phyloP scores from a whole-genome alignment of 2,888 invertebrate genomes.

The Mamestra brassicae region DNA sequence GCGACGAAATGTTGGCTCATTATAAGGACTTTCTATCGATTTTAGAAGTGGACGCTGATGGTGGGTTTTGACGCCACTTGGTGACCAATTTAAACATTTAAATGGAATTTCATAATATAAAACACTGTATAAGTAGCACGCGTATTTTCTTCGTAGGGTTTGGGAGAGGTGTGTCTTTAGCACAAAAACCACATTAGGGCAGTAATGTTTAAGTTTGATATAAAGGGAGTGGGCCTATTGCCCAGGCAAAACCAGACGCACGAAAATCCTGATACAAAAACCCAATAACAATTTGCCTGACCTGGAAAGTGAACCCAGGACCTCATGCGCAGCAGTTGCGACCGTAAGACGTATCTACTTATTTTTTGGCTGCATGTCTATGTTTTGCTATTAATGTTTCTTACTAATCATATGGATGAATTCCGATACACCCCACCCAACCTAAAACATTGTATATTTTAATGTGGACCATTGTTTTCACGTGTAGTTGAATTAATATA shows the following conservation, averaged over 20 bases:
- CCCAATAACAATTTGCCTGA: neutral
- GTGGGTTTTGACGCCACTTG: neutral
- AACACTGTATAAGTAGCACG: no score
- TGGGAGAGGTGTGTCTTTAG: no score
- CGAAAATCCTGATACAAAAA: neutral
- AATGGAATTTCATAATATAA: no score
- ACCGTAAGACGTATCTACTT: no score
- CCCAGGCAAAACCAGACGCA: neutral
- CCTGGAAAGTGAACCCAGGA: neutral
- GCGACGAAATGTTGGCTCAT: neutral
- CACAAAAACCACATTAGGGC: neutral
- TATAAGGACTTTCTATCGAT: conserved; percentile 37
- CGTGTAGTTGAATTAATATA: no score
- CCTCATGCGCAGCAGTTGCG: neutral
- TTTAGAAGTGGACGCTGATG: conserved; percentile 11
- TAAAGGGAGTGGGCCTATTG: no score
- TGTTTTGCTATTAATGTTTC: neutral
- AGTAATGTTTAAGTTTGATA: neutral
- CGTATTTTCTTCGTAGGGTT: neutral
- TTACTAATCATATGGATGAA: neutral
- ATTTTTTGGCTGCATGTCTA: neutral
- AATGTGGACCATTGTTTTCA: no score
- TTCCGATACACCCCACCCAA: no score
- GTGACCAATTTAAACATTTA: neutral
- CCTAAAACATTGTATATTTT: no score